Conservation (phyloP, 2,888 invertebrate genomes). For the Sinohyriopsis cumingii region DNA sequence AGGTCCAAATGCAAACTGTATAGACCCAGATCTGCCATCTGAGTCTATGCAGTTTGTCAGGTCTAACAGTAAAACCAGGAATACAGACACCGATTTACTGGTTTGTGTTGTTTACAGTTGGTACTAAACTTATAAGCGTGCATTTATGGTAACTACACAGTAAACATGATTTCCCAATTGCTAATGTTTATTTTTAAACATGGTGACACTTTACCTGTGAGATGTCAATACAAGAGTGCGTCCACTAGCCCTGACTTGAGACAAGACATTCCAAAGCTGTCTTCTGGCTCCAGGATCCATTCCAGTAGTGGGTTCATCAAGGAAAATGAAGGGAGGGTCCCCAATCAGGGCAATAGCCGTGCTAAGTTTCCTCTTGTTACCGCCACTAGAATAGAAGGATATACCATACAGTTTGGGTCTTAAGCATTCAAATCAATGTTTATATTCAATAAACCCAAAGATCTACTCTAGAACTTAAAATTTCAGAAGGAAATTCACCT, state of each 20-base stretch:
- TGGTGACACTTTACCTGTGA: slow-evolving; percentile 58
- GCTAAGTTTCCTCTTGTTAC: slow-evolving; percentile 67
- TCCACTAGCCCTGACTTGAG: slow-evolving; percentile 78
- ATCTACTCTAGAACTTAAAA: not conserved
- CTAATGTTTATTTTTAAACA: too few relatives aligned
- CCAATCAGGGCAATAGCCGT: slow-evolving; percentile 67
- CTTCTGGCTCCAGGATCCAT: slow-evolving; percentile 87
- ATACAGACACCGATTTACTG: too few relatives aligned
- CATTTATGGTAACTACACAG: too few relatives aligned
- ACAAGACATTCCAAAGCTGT: slow-evolving; percentile 80
- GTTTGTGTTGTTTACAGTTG: too few relatives aligned
- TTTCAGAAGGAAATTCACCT: not conserved
- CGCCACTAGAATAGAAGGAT: slow-evolving; percentile 50
- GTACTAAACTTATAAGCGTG: too few relatives aligned
- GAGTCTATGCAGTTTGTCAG: too few relatives aligned
- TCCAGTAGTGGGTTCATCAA: slow-evolving; percentile 75
- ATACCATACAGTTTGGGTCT: not conserved
- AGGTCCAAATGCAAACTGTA: too few relatives aligned
- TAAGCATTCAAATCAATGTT: not conserved
- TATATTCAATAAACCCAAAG: not conserved
- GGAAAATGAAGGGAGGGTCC: slow-evolving; percentile 64
- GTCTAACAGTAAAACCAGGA: too few relatives aligned
- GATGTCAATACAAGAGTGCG: slow-evolving; percentile 87
- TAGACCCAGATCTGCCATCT: too few relatives aligned
- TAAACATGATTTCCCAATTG: too few relatives aligned